These are phyloP conservation scores for Taxidea taxus DNA, from an alignment of 2,113 vertebrate genomes.

Conservation along the genomic window DNA sequence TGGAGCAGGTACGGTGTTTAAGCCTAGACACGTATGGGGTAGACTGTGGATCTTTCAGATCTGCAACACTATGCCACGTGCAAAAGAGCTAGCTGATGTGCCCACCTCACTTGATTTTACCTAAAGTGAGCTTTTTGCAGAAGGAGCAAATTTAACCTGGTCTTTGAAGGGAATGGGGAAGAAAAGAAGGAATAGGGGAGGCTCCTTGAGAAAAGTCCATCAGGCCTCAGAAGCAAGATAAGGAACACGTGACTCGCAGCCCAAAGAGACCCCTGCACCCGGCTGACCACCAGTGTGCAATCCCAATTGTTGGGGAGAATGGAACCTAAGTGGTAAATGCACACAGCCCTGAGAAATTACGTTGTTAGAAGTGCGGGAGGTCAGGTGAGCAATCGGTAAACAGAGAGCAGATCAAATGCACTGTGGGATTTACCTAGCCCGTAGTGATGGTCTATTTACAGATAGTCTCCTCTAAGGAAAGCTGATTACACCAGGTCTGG, in stretches of 20 bases:
- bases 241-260: not conserved
- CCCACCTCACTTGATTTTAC: not conserved
- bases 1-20: not conserved
- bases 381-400: slow-evolving; percentile 35
- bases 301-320: not conserved
- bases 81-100: not conserved
- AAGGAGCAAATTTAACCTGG: not conserved
- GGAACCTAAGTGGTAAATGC: not conserved
- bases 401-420: not conserved
- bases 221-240: not conserved
- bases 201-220: not conserved
- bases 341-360: not conserved
- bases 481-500: not conserved
- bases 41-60: not conserved
- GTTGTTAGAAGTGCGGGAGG: not conserved
- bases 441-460: not conserved
- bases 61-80: not conserved
- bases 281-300: too few species aligned
- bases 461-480: not conserved
- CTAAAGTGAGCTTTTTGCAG: not conserved
- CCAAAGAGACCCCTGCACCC: not conserved
- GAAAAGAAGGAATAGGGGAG: not conserved
- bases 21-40: not conserved
- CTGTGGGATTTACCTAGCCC: not conserved
- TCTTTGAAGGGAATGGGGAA: not conserved